Evolutionary conservation across 2,797 vertebrate genomes (phyloP), one percentile per base, ranked within the genome.

Genomic region (Oryzias sinensis): DNA sequence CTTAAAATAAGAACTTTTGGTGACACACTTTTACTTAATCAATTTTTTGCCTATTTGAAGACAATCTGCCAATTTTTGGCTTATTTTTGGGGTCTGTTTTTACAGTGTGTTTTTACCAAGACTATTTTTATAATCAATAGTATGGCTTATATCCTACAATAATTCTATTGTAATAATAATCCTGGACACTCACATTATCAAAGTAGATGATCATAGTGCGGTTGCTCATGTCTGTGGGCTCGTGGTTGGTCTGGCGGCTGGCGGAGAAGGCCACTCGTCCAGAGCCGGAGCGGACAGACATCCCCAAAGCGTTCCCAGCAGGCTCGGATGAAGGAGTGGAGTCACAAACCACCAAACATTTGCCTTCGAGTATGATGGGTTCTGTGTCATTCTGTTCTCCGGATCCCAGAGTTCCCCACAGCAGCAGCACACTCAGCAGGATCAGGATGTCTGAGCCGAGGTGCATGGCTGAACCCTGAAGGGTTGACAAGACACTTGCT

Each of bases 121-220:
- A 18, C 18, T 18, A 18, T 18, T 18, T 18, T 18, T 22, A 22
- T 22, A 22, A 22, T 22, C 20, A 22, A 22, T 3, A 22, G 20
- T 22, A 22, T 22, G 20, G 20, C 27, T 6, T 27, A 6, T 27
- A 6, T 27, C 27, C 5, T 7, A 6, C 7, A 27, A 27, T 27
- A 27, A 2, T 27, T 27, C 27, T 27, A 27, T 27, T 11, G 33
- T 13, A 11, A 9, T 37, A 3, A 13, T 37, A 2, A 37, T 37
- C 33, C 33, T 37, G 9, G 11, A 6, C 29, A 82, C 82, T 88
- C 72, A 93, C 93, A 69, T 93, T 91, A 65, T 93, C 92, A 54
- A 93, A 93, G 81, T 93, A 93, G 88, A 93, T 93, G 74, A 92
- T 92, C 91, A 92, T 92, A 62, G 90, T 93, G 70, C 90, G 91